Evolutionary conservation across 2,797 vertebrate genomes (phyloP), one percentile per base, ranked within the genome.

Genomic region (Lophotriccus pileatus): DNA sequence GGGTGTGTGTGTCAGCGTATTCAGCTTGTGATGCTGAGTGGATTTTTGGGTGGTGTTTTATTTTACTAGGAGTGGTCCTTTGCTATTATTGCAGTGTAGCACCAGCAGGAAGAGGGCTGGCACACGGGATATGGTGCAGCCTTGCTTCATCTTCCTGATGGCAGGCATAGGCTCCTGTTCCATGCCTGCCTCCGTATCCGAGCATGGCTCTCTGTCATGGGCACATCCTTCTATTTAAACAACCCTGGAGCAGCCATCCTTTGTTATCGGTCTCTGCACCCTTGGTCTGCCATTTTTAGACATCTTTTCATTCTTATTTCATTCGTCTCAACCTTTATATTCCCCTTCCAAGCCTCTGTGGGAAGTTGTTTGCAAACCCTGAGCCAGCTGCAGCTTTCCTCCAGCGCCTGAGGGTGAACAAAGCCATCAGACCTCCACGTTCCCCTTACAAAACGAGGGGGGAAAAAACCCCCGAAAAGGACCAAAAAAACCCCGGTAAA

Each of bases 111-210:
- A 41, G 20, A 44, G 12, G 13, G 64, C n/a, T 41, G 73, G 49
- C 50, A 8, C 7, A 1, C 0, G 2, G 27, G 55, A 2, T 16
- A 7, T 2, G 16, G 64, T 28, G 81, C 59, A 86, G 50, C 78
- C 81, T 34, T 16, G 56, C 90, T 47, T 84, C 78, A 36, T 47
- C 36, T 34, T 34, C 18, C 80, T 12, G 11, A 3, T 12, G 14
- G 20, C 8, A 23, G 30, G 20, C 6, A 58, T 16, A 21, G 28
- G 1, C 7, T 50, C 62, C 56, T n/a, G 23, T 22, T 25, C 53
- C 52, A 8, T 30, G 27, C 8, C 34, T 30, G 49, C 56, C 56
- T 14, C 43, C 11, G 0, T 6, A 14, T 1, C 64, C 0, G 1
- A 52, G 69, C 7, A 0, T 0, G 4, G 43, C 24, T 41, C 43